A percentile compares a stretch with the other conserved stretches of the same genome.
phyloP scores from a whole-genome alignment of 1,140 invertebrate species.

The Tetranychus cinnabarinus region DNA sequence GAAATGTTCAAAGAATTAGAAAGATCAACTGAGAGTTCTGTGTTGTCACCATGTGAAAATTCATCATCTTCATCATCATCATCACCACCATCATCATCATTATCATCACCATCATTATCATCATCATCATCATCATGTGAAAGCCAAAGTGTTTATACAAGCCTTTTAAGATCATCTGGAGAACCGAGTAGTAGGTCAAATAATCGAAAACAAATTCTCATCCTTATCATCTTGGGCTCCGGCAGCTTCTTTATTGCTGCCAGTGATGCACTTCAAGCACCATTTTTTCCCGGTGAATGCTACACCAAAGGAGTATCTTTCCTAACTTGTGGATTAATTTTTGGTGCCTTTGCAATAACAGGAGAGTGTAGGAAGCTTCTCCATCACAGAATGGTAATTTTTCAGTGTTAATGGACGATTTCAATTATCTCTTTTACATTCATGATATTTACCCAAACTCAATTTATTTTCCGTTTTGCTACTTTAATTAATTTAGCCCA shows the following conservation, averaged over 20 bases:
- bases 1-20: too few relatives aligned
- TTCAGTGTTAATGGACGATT: too few relatives aligned
- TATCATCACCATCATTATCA: too few relatives aligned
- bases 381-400: slow-evolving; percentile 43
- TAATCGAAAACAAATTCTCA: background rate
- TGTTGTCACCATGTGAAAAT: too few relatives aligned
- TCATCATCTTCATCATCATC: too few relatives aligned
- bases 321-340: slow-evolving; percentile 70
- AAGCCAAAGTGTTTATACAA: too few relatives aligned
- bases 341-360: slow-evolving; percentile 63
- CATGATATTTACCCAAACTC: background rate
- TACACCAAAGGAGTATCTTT: slow-evolving; percentile 43
- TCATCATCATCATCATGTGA: too few relatives aligned
- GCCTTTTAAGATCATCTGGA: too few relatives aligned
- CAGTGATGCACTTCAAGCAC: slow-evolving; percentile 18
- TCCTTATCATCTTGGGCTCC: slow-evolving; percentile 3
- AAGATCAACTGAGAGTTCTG: too few relatives aligned
- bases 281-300: slow-evolving; percentile 19
- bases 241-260: slow-evolving; percentile 18
- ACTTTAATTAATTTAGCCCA: background rate
- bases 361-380: slow-evolving; percentile 62
- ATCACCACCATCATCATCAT: too few relatives aligned
- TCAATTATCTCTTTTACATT: slow-evolving; percentile 15
- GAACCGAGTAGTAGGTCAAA: background rate
- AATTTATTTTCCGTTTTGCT: background rate